Evolutionary conservation across 2,888 invertebrate species (phyloP).

Genomic region (Suillia variegata): DNA sequence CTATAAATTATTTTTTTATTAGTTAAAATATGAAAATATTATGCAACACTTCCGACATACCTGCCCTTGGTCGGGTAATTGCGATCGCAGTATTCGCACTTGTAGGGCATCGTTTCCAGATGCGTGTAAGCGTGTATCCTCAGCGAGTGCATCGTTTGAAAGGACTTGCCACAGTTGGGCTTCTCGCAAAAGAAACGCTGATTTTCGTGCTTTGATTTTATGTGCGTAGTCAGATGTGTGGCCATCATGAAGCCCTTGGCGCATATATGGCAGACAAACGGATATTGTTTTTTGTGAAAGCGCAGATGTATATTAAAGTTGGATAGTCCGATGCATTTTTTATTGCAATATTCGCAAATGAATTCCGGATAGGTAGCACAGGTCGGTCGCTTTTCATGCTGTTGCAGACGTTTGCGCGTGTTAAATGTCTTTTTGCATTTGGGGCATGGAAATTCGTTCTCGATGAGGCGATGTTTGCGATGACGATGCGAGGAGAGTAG

Average conservation of each 20-base stretch:
- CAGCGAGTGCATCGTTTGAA: constrained; percentile 31
- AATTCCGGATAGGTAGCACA: constrained; percentile 32
- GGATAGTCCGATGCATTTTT: constrained; percentile 28
- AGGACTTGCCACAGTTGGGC: constrained; percentile 29
- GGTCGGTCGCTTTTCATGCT: constrained; percentile 27
- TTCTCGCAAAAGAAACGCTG: constrained; percentile 32
- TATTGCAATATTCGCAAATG: constrained; percentile 32
- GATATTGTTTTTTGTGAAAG: constrained; percentile 36
- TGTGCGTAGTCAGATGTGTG: constrained; percentile 29
- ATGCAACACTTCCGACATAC: constrained; percentile 21
- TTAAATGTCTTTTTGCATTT: constrained; percentile 29
- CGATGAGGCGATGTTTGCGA: constrained; percentile 32
- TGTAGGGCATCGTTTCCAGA: constrained; percentile 31
- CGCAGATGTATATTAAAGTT: constrained; percentile 36
- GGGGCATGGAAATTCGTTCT: constrained; percentile 18
- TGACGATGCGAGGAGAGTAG: constrained; percentile 34
- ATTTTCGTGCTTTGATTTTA: constrained; percentile 35
- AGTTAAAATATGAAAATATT: background rate
- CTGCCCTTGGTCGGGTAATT: constrained; percentile 28
- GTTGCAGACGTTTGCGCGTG: constrained; percentile 20
- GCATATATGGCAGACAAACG: constrained; percentile 30
- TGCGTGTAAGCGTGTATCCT: constrained; percentile 34
- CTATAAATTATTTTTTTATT: no score
- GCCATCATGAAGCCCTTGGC: constrained; percentile 34
- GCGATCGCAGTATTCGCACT: constrained; percentile 31